Conservation (phyloP, 1,140 invertebrate genomes). For the Drosophila bocqueti region DNA sequence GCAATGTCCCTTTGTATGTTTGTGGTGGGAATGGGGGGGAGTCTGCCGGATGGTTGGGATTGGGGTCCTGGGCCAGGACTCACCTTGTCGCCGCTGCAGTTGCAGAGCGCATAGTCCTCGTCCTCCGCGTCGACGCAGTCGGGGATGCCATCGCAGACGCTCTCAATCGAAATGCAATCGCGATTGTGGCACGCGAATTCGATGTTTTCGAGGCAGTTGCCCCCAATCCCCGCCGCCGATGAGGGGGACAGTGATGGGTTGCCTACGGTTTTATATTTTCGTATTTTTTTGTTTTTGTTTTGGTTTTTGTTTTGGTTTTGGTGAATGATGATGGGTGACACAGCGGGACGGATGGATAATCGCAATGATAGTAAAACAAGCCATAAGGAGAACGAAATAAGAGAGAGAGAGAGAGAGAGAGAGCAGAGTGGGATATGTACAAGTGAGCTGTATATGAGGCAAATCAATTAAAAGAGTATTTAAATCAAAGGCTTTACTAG, state of each 20-base stretch:
- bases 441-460: conserved; percentile 39
- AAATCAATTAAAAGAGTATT: conserved; percentile 52
- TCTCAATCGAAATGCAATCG: conserved; percentile 85
- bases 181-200: conserved; percentile 86
- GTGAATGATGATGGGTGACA: conserved; percentile 55
- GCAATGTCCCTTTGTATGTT: not conserved
- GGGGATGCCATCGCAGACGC: conserved; percentile 91
- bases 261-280: conserved; percentile 46
- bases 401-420: conserved; percentile 36
- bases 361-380: conserved; percentile 56
- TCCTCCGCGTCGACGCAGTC: conserved; percentile 94
- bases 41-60: not conserved
- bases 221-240: conserved; percentile 23
- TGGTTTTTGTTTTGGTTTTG: conserved; percentile 27
- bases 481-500: conserved; percentile 62
- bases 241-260: conserved; percentile 49
- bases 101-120: conserved; percentile 87
- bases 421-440: conserved; percentile 20
- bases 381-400: conserved; percentile 38
- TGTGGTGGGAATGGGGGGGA: not conserved
- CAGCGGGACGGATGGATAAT: conserved; percentile 62
- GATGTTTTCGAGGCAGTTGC: conserved; percentile 77
- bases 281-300: conserved; percentile 16
- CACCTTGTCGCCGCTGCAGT: conserved; percentile 85
- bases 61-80: conserved; percentile 43